Conservation (phyloP, 2,888 invertebrate species). For the Aleiodes alternator region DNA sequence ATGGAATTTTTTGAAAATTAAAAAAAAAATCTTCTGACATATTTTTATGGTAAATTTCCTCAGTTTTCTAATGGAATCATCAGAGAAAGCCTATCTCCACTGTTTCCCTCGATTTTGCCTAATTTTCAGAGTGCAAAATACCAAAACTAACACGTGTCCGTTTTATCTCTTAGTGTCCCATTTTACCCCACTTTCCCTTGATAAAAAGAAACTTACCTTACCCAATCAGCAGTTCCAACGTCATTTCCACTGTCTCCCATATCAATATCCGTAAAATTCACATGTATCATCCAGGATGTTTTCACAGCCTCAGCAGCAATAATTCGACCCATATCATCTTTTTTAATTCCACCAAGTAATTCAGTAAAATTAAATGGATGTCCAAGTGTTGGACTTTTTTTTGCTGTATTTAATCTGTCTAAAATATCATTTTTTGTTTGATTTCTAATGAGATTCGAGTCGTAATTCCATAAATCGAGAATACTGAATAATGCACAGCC, state of each 20-base stretch:
- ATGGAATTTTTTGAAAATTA: no score
- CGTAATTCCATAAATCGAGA: constrained; percentile 84
- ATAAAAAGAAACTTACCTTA: constrained; percentile 71
- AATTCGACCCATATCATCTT: constrained; percentile 80
- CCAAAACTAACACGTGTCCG: no score
- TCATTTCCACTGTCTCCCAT: constrained; percentile 82
- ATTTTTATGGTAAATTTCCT: no score
- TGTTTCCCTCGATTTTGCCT: no score
- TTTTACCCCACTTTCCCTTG: background rate
- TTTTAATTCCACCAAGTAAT: constrained; percentile 80
- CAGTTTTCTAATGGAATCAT: no score
- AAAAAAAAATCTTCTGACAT: no score
- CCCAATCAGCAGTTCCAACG: constrained; percentile 87
- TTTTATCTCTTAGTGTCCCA: background rate
- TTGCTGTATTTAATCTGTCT: constrained; percentile 78
- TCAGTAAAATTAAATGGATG: constrained; percentile 81
- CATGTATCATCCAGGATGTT: constrained; percentile 80
- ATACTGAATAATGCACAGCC: constrained; percentile 82
- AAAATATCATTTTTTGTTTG: constrained; percentile 81
- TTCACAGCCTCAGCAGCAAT: constrained; percentile 81
- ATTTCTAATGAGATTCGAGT: constrained; percentile 77
- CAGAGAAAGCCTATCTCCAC: no score
- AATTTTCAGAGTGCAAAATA: no score
- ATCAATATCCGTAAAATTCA: constrained; percentile 83
- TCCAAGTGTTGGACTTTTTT: constrained; percentile 81